These are phyloP conservation scores for Drosophila tani DNA, from an alignment of 1,140 invertebrate species.

Conservation along the genomic window DNA sequence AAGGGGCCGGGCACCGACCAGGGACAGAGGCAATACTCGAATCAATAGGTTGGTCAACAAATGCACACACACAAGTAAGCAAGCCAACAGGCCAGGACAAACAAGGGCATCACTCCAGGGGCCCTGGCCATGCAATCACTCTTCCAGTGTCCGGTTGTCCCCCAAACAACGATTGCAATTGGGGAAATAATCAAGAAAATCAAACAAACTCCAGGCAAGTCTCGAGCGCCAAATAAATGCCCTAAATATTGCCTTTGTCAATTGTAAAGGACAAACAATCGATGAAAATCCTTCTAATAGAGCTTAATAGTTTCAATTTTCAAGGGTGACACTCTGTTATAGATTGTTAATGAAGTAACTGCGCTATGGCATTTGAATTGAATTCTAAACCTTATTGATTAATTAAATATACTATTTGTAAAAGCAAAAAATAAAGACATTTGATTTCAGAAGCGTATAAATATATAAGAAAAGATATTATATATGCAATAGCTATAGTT, in stretches of 20 bases:
- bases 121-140: slow-evolving; percentile 12
- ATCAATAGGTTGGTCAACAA: slow-evolving; percentile 48
- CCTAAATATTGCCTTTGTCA: neutral
- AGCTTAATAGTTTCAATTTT: neutral
- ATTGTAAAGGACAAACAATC: neutral
- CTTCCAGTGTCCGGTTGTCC: neutral
- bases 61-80: slow-evolving; percentile 10
- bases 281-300: neutral
- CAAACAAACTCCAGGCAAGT: slow-evolving; percentile 27
- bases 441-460: too few species aligned
- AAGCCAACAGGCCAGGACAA: slow-evolving; percentile 30
- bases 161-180: slow-evolving; percentile 40
- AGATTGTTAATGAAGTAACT: too few species aligned
- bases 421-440: too few species aligned
- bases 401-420: too few species aligned
- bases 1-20: neutral
- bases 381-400: too few species aligned
- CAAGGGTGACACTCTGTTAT: neutral
- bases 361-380: too few species aligned
- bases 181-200: slow-evolving; percentile 44
- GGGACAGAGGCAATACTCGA: slow-evolving; percentile 12
- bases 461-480: too few species aligned
- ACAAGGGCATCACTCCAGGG: slow-evolving; percentile 19
- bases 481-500: too few species aligned
- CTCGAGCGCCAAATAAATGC: slow-evolving; percentile 5